A percentile compares a stretch with the other conserved stretches of the same genome.
phyloP scores from a whole-genome alignment of 1,140 invertebrate species.

The Bombus sylvicola region DNA sequence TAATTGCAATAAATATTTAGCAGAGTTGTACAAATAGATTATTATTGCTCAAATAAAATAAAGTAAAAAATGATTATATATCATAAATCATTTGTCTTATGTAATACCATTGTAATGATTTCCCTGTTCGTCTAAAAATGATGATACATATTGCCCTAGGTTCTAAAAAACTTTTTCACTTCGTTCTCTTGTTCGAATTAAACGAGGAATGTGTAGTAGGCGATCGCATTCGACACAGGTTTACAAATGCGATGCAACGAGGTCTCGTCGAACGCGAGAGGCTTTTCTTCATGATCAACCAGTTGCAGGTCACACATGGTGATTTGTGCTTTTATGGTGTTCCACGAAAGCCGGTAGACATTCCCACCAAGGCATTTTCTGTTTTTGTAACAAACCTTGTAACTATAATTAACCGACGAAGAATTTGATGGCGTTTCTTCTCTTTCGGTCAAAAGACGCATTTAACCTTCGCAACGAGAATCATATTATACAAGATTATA shows the following conservation, averaged over 20 bases:
- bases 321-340: conserved; percentile 40
- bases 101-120: not conserved
- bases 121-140: not conserved
- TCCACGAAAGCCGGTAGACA: conserved; percentile 43
- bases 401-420: conserved; percentile 31
- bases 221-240: not conserved
- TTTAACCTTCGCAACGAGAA: not conserved
- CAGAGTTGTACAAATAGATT: too few species aligned
- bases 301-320: conserved; percentile 20
- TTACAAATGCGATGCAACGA: conserved; percentile 15
- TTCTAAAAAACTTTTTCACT: not conserved
- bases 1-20: too few species aligned
- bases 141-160: not conserved
- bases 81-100: too few species aligned
- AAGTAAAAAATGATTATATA: too few species aligned
- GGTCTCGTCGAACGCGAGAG: not conserved
- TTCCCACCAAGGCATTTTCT: conserved; percentile 38
- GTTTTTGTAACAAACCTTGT: conserved; percentile 42
- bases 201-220: conserved; percentile 1
- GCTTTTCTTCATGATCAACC: conserved; percentile 25
- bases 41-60: too few species aligned
- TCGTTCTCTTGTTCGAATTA: not conserved
- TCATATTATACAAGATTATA: too few species aligned
- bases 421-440: conserved; percentile 4
- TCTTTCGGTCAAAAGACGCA: not conserved